These are phyloP conservation scores for Bombus impatiens DNA, from an alignment of 1,140 invertebrate species.

Conservation along the genomic window DNA sequence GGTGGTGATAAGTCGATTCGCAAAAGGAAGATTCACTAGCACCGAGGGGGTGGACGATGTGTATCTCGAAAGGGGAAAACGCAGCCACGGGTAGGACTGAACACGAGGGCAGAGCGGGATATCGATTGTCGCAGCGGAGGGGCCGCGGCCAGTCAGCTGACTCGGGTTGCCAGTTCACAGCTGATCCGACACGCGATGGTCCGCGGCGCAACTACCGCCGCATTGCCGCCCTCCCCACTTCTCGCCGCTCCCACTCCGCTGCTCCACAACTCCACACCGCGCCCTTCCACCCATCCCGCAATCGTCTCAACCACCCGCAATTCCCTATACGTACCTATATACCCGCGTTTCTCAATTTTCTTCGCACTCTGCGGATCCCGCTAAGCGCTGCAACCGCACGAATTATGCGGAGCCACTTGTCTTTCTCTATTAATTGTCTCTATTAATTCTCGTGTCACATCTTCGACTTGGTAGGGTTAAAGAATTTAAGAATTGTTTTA, in stretches of 20 bases:
- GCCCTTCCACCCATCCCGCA: background rate
- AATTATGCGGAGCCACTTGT: conserved; percentile 20
- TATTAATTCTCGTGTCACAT: background rate
- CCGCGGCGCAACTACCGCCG: conserved; percentile 74
- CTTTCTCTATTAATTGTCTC: background rate
- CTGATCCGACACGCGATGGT: conserved; percentile 71
- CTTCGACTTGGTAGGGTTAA: no score
- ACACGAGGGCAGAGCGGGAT: conserved; percentile 56
- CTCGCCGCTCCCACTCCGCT: background rate
- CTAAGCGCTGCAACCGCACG: background rate
- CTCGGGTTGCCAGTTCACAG: conserved; percentile 78
- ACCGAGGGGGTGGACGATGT: background rate
- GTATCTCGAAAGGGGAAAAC: background rate
- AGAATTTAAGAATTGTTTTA: background rate
- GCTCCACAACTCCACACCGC: background rate
- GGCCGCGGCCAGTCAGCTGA: conserved; percentile 71
- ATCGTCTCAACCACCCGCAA: background rate
- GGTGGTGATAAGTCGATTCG: conserved; percentile 7
- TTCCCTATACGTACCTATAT: background rate
- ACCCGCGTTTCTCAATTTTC: conserved; percentile 18
- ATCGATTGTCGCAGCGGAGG: conserved; percentile 74
- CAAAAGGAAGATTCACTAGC: background rate
- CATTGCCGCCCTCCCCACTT: conserved; percentile 67
- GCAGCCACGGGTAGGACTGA: background rate
- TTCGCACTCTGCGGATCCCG: background rate